These are phyloP conservation scores for Chrysodeixis includens DNA, from an alignment of 2,888 invertebrate species.

Conservation along the genomic window DNA sequence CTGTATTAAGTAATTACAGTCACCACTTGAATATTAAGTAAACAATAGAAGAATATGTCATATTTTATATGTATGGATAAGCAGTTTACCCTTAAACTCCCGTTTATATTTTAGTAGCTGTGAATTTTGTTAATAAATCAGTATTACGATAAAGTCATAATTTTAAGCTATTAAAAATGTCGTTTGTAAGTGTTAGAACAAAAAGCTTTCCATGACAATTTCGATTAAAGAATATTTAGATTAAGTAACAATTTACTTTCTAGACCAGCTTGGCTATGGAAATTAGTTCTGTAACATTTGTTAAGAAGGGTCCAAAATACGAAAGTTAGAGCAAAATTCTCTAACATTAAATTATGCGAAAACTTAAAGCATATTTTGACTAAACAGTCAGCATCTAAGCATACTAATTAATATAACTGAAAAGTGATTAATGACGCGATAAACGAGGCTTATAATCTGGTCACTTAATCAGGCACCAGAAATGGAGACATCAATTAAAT, in stretches of 20 bases:
- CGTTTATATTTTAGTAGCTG: too few species aligned
- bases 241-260: neutral
- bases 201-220: neutral
- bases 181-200: too few species aligned
- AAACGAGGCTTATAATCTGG: constrained; percentile 36
- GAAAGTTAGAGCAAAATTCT: neutral
- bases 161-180: too few species aligned
- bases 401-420: constrained; percentile 26
- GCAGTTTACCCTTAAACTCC: constrained; percentile 7
- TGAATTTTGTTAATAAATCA: too few species aligned
- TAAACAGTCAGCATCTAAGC: too few species aligned
- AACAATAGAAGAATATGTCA: constrained; percentile 12
- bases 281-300: neutral
- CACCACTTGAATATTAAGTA: constrained; percentile 37
- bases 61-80: neutral
- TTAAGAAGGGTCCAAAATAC: constrained; percentile 1
- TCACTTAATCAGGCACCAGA: constrained; percentile 38
- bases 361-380: constrained; percentile 40
- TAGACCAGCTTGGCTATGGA: neutral
- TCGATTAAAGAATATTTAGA: neutral
- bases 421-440: constrained; percentile 29
- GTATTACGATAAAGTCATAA: too few species aligned
- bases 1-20: constrained; percentile 38
- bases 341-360: neutral
- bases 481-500: constrained; percentile 49